Evolutionary conservation across 2,888 invertebrate species (phyloP).

Genomic region (Rotaria macrura): DNA sequence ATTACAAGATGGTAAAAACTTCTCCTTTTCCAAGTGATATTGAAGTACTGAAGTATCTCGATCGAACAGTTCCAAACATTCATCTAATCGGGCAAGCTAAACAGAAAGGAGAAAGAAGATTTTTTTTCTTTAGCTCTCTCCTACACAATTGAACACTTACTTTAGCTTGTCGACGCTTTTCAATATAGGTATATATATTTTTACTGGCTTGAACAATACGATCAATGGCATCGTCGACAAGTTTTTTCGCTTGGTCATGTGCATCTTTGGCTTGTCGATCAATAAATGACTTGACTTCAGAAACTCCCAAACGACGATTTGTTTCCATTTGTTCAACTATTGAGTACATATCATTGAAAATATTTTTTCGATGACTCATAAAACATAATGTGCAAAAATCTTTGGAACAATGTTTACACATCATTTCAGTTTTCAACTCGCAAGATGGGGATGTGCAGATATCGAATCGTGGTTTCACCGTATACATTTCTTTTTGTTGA

Average conservation of each 20-base stretch:
- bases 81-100: slow-evolving; percentile 11
- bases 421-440: neutral
- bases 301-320: neutral
- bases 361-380: slow-evolving; percentile 10
- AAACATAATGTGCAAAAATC: neutral
- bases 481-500: neutral
- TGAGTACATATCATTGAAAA: neutral
- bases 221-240: neutral
- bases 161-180: slow-evolving; percentile 5
- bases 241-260: neutral
- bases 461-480: neutral
- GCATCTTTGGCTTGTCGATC: slow-evolving; percentile 8
- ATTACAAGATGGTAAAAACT: neutral
- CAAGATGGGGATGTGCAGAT: neutral
- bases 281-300: neutral
- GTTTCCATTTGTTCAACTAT: neutral
- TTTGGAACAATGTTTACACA: neutral
- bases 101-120: neutral
- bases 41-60: neutral
- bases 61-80: slow-evolving; percentile 18
- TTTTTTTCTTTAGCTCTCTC: no score
- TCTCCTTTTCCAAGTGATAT: neutral
- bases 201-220: neutral
- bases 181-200: neutral
- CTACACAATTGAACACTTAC: neutral